Percentiles rank a stretch among this genome's conserved stretches.
These are phyloP conservation scores for Psittacula echo DNA, from an alignment of 2,797 vertebrate genomes.

Conservation along the genomic window DNA sequence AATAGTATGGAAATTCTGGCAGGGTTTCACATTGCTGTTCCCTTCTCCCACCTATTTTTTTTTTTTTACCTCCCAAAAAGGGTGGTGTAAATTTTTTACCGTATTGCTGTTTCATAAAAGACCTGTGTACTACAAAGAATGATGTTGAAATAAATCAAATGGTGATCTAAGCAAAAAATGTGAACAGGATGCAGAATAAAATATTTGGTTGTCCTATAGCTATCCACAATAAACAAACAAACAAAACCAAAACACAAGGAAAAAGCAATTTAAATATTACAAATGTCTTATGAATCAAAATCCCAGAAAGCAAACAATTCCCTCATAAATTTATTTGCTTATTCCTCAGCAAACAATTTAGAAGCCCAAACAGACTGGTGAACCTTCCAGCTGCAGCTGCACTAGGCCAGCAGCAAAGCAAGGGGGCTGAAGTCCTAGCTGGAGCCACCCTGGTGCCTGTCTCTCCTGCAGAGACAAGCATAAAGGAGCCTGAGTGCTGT, in stretches of 20 bases:
- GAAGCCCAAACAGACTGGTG: not conserved
- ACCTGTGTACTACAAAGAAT: not conserved
- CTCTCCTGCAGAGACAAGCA: not conserved
- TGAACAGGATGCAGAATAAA: not conserved
- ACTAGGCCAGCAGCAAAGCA: not conserved
- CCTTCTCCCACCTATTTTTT: accelerated
- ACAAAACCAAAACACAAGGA: not conserved
- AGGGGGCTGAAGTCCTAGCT: not conserved
- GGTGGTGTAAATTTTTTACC: not conserved
- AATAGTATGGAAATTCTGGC: not conserved
- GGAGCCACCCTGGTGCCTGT: not conserved
- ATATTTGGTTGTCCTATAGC: not conserved
- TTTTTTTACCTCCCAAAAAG: not conserved
- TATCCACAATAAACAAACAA: not conserved
- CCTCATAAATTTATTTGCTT: not conserved
- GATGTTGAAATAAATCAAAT: not conserved
- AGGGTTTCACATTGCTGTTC: not conserved
- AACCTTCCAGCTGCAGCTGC: not conserved
- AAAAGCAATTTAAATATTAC: not conserved
- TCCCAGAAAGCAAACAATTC: not conserved
- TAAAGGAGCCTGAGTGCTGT: not conserved
- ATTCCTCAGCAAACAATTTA: not conserved
- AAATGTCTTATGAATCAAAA: not conserved
- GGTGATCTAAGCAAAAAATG: not conserved
- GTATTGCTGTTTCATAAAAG: not conserved